A percentile compares a stretch with the other conserved stretches of the same genome.
phyloP scores from a whole-genome alignment of 2,888 invertebrate genomes.

The Esperia sulphurella region DNA sequence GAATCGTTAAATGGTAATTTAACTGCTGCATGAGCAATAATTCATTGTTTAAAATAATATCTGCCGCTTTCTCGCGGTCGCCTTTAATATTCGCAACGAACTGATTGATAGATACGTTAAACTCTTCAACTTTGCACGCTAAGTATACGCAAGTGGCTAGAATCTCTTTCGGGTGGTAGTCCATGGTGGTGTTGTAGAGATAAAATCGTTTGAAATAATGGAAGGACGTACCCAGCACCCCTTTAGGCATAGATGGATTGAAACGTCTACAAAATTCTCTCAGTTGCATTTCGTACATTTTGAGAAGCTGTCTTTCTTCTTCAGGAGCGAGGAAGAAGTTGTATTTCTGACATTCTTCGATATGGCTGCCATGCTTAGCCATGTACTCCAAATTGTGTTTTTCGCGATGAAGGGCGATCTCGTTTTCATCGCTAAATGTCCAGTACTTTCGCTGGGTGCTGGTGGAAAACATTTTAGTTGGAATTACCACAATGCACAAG shows the following conservation, averaged over 20 bases:
- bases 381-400: slow-evolving; percentile 90
- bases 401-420: slow-evolving; percentile 85
- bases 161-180: slow-evolving; percentile 98
- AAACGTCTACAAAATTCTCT: slow-evolving; percentile 96
- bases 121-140: slow-evolving; percentile 98
- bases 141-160: slow-evolving; percentile 96
- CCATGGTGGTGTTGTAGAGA: slow-evolving; percentile 96
- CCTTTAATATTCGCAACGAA: slow-evolving; percentile 97
- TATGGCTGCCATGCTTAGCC: slow-evolving; percentile 81
- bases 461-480: slow-evolving; percentile 88
- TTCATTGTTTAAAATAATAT: slow-evolving; percentile 96
- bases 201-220: slow-evolving; percentile 98
- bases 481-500: too few species aligned
- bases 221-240: slow-evolving; percentile 94
- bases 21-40: slow-evolving; percentile 95
- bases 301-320: slow-evolving; percentile 90
- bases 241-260: slow-evolving; percentile 95
- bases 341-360: slow-evolving; percentile 79
- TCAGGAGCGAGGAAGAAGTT: slow-evolving; percentile 88
- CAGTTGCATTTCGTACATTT: slow-evolving; percentile 91
- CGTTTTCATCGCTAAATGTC: slow-evolving; percentile 92
- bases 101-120: slow-evolving; percentile 97
- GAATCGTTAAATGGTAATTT: slow-evolving; percentile 96
- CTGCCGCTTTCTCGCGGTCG: slow-evolving; percentile 93
- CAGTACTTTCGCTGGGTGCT: slow-evolving; percentile 94